Base-by-base conservation (phyloP, 1,140 invertebrate species). In the Scaptomyza graminum region DNA sequence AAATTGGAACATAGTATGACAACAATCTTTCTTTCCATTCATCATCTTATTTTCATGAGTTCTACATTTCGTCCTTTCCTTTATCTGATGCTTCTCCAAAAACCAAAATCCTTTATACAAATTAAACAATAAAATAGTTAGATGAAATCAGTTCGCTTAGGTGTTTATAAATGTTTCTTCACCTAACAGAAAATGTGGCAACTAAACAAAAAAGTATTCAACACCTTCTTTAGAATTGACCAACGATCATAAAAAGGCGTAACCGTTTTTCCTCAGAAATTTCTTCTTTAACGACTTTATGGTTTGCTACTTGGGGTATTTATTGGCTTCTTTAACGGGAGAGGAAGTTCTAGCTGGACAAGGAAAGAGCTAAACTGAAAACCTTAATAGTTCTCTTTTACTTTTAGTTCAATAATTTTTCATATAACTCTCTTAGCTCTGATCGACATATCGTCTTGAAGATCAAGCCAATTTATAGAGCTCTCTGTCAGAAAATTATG, bases 101-200 rank as follows among this genome's bases (percentile, higher is more conserved):
- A 9, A 9, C 31, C 2, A 9, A 34, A 9, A 34, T 34, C 37
- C 37, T 12, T n/a, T n/a, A n/a, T 41, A 12, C 37, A 41, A 41
- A n/a, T 41, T n/a, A n/a, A 41, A n/a, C 37, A 41, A 41, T n/a
- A 41, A 41, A 41, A 41, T n/a, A n/a, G 5, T n/a, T 43, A 28
- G 47, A 51, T 62, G 43, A 41, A 11, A 62, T 51, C 60, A 41
- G 12, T 43, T 51, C 3, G 41, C 37, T 3, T 55, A 41, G 9
- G 31, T 34, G 31, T 41, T 41, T 41, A 41, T 41, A 1, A n/a
- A 41, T 41, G 37, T 41, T 41, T 13, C 37, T n/a, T 41, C 12
- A n/a, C 37, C 12, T 41, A 2, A 41, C 11, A 5, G n/a, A 22
- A 41, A 39, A 39, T 18, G 18, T 18, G 15, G 16, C 9, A 5